Conservation (phyloP, 2,113 vertebrate genomes). For the Lipotes vexillifer region DNA sequence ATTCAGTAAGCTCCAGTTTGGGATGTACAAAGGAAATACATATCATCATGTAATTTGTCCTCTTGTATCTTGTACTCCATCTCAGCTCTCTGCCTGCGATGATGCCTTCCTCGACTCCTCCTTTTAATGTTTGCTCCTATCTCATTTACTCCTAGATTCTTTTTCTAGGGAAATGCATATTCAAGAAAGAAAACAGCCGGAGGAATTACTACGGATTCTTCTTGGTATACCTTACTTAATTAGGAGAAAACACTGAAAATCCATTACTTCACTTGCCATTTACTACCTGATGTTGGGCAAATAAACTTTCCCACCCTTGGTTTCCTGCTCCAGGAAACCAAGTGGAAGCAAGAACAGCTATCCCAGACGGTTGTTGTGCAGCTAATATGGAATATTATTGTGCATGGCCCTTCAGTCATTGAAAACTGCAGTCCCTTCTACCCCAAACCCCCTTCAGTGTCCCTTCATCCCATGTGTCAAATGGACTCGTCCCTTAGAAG, state of each 20-base stretch:
- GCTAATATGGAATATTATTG: background rate
- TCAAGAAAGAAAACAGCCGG: background rate
- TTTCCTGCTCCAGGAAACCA: background rate
- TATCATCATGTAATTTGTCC: background rate
- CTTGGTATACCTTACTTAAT: background rate
- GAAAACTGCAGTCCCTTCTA: background rate
- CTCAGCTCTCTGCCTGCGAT: background rate
- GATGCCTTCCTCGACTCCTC: background rate
- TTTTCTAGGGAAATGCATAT: background rate
- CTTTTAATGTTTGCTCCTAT: background rate
- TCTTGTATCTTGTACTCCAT: background rate
- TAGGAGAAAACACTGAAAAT: background rate
- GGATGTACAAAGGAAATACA: background rate
- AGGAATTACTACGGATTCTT: background rate
- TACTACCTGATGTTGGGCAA: background rate
- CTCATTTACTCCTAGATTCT: background rate
- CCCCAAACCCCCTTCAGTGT: background rate
- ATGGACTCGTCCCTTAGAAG: background rate
- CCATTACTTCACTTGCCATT: background rate
- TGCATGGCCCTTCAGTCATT: accelerated
- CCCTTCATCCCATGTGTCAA: background rate
- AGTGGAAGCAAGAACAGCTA: background rate
- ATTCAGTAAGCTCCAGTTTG: background rate
- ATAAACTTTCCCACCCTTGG: background rate
- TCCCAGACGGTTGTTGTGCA: background rate